Conservation (phyloP, 2,888 invertebrate genomes). For the Schizotus pectinicornis region DNA sequence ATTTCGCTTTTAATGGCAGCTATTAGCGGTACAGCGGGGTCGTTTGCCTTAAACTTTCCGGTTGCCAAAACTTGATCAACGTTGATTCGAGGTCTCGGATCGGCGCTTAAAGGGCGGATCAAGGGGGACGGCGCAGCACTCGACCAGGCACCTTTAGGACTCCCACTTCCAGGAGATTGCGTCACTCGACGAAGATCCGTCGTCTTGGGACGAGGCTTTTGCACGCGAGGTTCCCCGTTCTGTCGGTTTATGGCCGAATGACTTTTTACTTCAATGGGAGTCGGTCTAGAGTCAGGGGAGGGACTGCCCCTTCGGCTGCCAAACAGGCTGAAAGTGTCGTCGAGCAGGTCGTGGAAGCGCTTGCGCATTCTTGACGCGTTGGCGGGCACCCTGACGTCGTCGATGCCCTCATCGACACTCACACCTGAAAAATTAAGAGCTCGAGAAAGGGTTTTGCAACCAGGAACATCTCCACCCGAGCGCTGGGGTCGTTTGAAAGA, state of each 20-base stretch:
- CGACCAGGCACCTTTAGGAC: constrained; percentile 62
- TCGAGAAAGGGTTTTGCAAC: no score
- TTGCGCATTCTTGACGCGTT: constrained; percentile 71
- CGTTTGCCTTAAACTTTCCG: constrained; percentile 65
- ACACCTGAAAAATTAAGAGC: constrained; percentile 44
- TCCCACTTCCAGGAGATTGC: constrained; percentile 50
- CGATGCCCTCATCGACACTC: constrained; percentile 54
- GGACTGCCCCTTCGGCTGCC: constrained; percentile 68
- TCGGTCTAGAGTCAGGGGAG: constrained; percentile 36
- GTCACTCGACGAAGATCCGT: constrained; percentile 47
- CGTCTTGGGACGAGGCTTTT: constrained; percentile 52
- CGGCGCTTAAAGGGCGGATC: constrained; percentile 69
- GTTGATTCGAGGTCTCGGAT: constrained; percentile 62
- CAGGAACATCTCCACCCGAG: no score
- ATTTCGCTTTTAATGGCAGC: constrained; percentile 82
- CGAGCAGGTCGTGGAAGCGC: constrained; percentile 77
- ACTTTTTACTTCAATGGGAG: constrained; percentile 54
- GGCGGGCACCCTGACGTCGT: constrained; percentile 54
- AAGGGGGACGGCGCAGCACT: constrained; percentile 62
- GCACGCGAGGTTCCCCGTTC: constrained; percentile 7
- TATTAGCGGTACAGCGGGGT: constrained; percentile 83
- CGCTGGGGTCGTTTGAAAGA: no score
- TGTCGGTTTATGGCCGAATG: constrained; percentile 48
- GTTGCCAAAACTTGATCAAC: constrained; percentile 64
- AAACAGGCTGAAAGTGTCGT: constrained; percentile 80